phyloP scores from a whole-genome alignment of 2,888 invertebrate genomes.

The Tenthredo livida region DNA sequence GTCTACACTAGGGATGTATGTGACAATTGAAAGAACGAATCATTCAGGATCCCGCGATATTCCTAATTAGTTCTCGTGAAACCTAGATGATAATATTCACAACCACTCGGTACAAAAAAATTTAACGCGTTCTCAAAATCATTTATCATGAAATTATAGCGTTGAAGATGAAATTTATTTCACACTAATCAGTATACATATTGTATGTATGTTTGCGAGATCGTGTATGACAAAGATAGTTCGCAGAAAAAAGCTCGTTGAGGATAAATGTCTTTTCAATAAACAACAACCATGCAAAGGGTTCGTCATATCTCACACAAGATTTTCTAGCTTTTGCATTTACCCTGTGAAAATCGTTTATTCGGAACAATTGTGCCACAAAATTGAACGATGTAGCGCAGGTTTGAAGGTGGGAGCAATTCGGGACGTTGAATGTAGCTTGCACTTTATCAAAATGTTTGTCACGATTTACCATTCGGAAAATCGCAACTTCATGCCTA shows the following conservation, averaged over 20 bases:
- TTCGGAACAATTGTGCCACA: background rate
- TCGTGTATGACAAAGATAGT: background rate
- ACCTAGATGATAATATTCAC: no score
- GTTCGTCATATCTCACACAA: background rate
- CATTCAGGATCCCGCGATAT: background rate
- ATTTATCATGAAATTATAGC: background rate
- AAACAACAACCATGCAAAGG: background rate
- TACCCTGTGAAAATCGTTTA: background rate
- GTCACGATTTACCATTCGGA: background rate
- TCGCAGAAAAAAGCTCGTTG: background rate
- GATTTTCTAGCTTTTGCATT: background rate
- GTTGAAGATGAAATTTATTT: background rate
- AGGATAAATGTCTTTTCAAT: background rate
- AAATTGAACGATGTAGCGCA: background rate
- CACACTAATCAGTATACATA: background rate
- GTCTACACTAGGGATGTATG: background rate
- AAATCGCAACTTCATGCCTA: background rate
- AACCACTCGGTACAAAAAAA: no score
- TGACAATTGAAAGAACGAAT: background rate
- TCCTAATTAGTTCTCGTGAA: background rate
- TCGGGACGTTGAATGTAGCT: background rate
- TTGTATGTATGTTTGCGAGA: background rate
- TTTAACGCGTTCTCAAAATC: background rate
- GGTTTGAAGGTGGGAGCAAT: background rate
- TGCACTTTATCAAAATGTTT: background rate